Evolutionary conservation across 2,113 vertebrate species (phyloP).

Genomic region (Nyctereutes procyonoides): DNA sequence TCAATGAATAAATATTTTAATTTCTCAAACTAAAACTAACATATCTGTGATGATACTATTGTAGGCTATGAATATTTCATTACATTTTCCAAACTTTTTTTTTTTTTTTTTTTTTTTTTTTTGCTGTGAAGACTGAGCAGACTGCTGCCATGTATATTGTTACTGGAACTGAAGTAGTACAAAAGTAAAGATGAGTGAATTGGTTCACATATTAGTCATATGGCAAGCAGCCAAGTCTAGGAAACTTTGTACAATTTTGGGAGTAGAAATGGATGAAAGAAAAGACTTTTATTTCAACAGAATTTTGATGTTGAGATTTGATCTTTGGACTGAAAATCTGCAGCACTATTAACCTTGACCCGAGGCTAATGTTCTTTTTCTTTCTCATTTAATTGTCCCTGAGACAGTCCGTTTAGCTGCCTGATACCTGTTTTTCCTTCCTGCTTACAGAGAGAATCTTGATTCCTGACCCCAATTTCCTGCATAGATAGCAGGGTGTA

Average conservation of each 20-base stretch:
- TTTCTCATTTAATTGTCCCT: neutral
- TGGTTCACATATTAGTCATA: conserved; percentile 49
- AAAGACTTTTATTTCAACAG: neutral
- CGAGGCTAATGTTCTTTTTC: neutral
- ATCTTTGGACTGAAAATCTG: conserved; percentile 10
- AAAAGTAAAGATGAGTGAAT: conserved; percentile 51
- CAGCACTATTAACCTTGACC: neutral
- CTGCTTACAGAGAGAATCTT: neutral
- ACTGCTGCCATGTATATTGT: conserved; percentile 26
- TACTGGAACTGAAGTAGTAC: conserved; percentile 8
- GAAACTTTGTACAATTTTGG: conserved; percentile 20
- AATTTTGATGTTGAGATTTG: neutral
- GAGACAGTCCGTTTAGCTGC: neutral
- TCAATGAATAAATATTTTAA: conserved; percentile 69
- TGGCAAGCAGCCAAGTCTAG: conserved; percentile 51
- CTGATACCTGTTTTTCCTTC: neutral
- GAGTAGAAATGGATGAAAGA: conserved; percentile 26
- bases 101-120: conserved; percentile 74
- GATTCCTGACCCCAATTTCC: neutral
- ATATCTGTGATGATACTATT: conserved; percentile 9
- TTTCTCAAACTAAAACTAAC: conserved; percentile 72
- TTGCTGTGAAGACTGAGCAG: conserved; percentile 16
- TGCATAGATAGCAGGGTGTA: neutral
- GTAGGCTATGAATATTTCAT: conserved; percentile 71
- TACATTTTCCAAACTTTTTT: conserved; percentile 64